phyloP scores from a whole-genome alignment of 2,113 vertebrate genomes.

The Chlamydotis undulata region DNA sequence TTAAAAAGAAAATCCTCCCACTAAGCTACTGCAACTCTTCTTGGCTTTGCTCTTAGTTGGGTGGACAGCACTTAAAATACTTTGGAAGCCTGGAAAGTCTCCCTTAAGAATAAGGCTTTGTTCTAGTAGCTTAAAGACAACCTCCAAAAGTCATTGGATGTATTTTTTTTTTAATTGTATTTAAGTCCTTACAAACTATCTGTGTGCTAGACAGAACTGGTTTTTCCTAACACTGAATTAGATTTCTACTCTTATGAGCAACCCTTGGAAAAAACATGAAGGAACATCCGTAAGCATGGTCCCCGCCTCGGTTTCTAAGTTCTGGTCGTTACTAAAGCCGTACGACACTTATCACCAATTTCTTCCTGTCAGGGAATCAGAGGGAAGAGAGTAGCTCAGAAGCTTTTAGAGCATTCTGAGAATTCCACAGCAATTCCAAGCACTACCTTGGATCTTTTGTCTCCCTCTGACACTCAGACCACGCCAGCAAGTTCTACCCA shows the following conservation, averaged over 20 bases:
- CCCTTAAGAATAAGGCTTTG: constrained; percentile 23
- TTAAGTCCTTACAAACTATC: background rate
- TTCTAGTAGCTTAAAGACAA: constrained; percentile 29
- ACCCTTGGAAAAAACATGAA: background rate
- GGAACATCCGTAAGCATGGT: background rate
- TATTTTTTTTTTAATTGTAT: background rate
- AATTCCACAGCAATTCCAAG: background rate
- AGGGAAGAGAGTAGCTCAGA: background rate
- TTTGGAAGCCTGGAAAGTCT: background rate
- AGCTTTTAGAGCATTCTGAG: background rate
- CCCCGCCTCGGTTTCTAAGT: background rate
- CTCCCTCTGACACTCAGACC: background rate
- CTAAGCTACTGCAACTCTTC: background rate
- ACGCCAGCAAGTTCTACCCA: background rate
- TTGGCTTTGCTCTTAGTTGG: background rate
- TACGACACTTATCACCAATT: background rate
- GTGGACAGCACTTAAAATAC: background rate
- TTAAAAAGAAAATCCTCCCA: background rate
- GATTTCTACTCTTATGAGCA: background rate
- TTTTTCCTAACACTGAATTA: background rate
- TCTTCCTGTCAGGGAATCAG: background rate
- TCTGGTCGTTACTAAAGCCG: background rate
- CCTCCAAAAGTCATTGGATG: constrained; percentile 1
- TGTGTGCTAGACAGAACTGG: background rate
- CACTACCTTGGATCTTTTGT: background rate